Percentiles rank a stretch among this genome's conserved stretches.
Evolutionary conservation across 1,140 invertebrate genomes (phyloP).

Genomic region (Xylocopa sonorina): DNA sequence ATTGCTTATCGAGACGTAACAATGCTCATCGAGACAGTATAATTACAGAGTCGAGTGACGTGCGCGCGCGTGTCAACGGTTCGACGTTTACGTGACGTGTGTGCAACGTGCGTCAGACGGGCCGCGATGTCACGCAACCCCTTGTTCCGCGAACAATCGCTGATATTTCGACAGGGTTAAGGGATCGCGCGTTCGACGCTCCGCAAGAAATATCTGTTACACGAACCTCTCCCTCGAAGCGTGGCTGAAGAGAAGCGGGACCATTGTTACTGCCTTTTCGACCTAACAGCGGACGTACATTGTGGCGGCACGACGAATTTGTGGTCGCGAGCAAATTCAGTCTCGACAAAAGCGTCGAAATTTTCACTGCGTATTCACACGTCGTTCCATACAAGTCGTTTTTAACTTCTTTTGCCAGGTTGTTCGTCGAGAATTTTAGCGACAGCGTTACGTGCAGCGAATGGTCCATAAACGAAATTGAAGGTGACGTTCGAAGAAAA

Average conservation of each 20-base stretch:
- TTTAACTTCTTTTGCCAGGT: not conserved
- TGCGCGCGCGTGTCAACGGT: not conserved
- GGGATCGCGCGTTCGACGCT: constrained; percentile 62
- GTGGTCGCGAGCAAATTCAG: too few relatives aligned
- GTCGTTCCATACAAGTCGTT: not conserved
- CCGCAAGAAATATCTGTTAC: constrained; percentile 66
- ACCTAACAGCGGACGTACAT: too few relatives aligned
- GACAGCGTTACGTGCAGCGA: not conserved
- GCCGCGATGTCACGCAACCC: constrained; percentile 5
- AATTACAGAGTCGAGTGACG: constrained; percentile 54
- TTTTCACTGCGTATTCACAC: too few relatives aligned
- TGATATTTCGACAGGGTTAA: constrained; percentile 38
- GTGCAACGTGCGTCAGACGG: constrained; percentile 29
- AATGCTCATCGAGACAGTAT: constrained; percentile 56
- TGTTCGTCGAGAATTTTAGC: not conserved
- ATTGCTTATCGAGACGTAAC: constrained; percentile 46
- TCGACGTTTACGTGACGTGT: constrained; percentile 52
- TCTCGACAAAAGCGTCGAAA: too few relatives aligned
- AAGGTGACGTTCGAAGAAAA: not conserved
- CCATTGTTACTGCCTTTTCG: constrained; percentile 21
- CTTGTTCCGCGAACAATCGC: constrained; percentile 48
- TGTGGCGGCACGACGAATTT: too few relatives aligned
- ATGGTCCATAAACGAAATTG: not conserved
- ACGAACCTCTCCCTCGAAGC: too few relatives aligned
- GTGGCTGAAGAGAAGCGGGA: constrained; percentile 39